Evolutionary conservation across 2,797 vertebrate species (phyloP).

Genomic region (Xiphorhynchus erythropygius): DNA sequence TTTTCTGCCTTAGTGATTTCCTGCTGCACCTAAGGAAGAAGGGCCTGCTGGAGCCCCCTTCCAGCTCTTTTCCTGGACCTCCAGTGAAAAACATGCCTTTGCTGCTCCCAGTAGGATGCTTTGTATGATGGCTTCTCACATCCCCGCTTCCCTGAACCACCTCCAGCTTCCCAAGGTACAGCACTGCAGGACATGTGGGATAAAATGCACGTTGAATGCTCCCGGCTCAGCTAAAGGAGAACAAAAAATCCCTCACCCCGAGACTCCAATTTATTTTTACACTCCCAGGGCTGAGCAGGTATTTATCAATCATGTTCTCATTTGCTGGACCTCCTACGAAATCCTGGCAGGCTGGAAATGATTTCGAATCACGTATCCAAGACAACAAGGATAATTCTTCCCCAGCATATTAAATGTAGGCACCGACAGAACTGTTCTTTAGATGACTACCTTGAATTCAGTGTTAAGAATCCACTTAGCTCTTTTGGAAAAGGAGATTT

Average conservation of each 20-base stretch:
- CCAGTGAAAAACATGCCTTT: background rate
- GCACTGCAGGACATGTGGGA: background rate
- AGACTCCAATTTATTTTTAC: conserved; percentile 29
- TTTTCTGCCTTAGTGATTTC: background rate
- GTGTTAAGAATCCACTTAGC: background rate
- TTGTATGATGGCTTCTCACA: background rate
- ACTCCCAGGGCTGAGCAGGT: background rate
- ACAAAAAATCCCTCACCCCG: background rate
- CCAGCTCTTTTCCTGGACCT: background rate
- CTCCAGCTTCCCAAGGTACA: background rate
- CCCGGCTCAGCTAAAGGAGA: background rate
- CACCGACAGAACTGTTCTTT: background rate
- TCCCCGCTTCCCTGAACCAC: background rate
- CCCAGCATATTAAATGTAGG: background rate
- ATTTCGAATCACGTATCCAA: conserved; percentile 36
- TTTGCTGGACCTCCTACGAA: background rate
- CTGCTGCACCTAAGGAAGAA: background rate
- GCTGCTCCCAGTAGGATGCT: background rate
- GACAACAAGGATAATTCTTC: conserved; percentile 44
- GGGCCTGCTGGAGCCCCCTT: background rate
- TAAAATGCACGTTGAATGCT: background rate
- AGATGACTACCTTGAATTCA: background rate
- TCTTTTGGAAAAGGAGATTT: background rate
- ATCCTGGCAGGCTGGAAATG: conserved; percentile 28
- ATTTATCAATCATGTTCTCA: conserved; percentile 4